A percentile compares a stretch with the other conserved stretches of the same genome.
These are phyloP conservation scores for Eudyptes chrysolophus DNA, from an alignment of 2,113 vertebrate species.

Conservation along the genomic window DNA sequence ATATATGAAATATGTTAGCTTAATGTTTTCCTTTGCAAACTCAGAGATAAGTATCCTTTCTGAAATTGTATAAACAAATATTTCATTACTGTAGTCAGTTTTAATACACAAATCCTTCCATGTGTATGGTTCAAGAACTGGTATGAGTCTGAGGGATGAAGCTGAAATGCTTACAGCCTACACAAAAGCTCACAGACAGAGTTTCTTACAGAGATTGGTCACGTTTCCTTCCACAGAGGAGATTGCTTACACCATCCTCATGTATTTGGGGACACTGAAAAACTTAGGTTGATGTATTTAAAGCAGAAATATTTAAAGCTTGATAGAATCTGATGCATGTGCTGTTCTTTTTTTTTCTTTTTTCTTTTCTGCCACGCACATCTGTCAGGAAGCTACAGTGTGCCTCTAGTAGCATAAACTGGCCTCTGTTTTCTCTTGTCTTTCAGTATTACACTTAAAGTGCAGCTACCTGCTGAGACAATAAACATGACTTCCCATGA, in stretches of 20 bases:
- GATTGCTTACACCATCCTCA: constrained; percentile 10
- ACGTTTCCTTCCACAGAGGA: constrained; percentile 5
- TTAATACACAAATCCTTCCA: constrained; percentile 43
- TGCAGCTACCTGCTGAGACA: constrained; percentile 68
- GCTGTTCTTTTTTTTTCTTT: not conserved
- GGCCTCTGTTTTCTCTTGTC: constrained; percentile 24
- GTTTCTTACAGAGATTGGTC: not conserved
- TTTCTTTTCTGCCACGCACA: not conserved
- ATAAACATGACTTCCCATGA: constrained; percentile 65
- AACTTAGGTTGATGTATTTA: constrained; percentile 8
- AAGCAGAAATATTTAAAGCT: constrained; percentile 55
- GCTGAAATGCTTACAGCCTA: not conserved
- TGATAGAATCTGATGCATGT: not conserved
- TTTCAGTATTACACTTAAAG: constrained; percentile 43
- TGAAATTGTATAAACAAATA: constrained; percentile 61
- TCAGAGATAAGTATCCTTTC: constrained; percentile 47
- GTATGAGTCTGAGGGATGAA: not conserved
- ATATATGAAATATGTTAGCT: constrained; percentile 14
- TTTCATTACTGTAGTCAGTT: constrained; percentile 52
- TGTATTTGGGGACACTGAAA: not conserved
- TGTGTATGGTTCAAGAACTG: not conserved
- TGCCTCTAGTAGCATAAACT: constrained; percentile 2
- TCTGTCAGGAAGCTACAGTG: not conserved
- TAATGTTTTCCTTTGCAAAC: constrained; percentile 40
- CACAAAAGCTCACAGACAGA: not conserved